Base-by-base conservation (phyloP, 2,888 invertebrate species). In the Podabrus alpinus region DNA sequence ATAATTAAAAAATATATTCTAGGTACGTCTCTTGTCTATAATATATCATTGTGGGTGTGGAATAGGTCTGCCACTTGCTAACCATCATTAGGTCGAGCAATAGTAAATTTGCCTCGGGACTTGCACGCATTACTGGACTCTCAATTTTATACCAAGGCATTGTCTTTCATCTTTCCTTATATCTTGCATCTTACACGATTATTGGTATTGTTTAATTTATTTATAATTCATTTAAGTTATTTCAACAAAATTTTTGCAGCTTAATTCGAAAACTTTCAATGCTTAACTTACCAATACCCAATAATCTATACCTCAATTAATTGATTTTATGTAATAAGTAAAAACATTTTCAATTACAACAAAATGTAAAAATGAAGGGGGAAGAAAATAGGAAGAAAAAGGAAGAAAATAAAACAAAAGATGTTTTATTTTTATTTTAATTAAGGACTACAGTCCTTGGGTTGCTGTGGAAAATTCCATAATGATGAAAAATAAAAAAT, bases 51-150 rank as follows among this genome's bases (percentile, higher is more conserved):
- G 80, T 80, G 80, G 80, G 80, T 80, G 80, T 77, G 79, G 78
- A 78, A 73, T 74, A 74, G 73, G 77, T 78, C 73, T 76, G 75
- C 74, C 73, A 71, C 73, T 76, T 76, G 75, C 77, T 77, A 77
- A 76, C 75, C 75, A 79, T 79, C 77, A 80, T 80, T 80, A 80
- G 80, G 76, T 75, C 77, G 77, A 77, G 77, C 77, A 80, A 79
- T 80, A 77, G 81, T 76, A 77, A 75, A 80, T 79, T 76, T 72
- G 81, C 82, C 80, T 68, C 61, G 73, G 80, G 82, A 73, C 69
- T 78, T 77, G 81, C 80, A 81, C 80, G 82, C 81, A 82, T 80
- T 80, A 72, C 73, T 72, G 68, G 71, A 73, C 77, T 69, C 59
- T 73, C 73, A 78, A 72, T 76, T 77, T 78, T 77, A 73, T 77